Conservation (phyloP, 2,888 invertebrate species). For the Anodontia alba region DNA sequence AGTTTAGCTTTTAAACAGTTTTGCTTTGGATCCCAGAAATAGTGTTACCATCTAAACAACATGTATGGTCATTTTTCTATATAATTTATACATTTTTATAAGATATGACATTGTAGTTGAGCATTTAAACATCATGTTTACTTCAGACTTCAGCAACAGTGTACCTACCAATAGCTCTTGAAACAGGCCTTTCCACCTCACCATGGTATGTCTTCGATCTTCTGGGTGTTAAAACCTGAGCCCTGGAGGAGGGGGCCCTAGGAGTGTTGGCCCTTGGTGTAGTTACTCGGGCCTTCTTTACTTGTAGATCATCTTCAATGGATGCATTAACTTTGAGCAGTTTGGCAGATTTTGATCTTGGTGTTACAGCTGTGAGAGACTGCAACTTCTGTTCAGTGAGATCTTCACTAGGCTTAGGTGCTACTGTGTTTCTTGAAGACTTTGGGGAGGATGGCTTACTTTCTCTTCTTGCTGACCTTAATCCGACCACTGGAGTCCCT, state of each 20-base stretch:
- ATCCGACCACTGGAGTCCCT: conserved; percentile 30
- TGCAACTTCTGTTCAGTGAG: not conserved
- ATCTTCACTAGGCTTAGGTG: conserved; percentile 18
- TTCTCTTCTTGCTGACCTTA: conserved; percentile 21
- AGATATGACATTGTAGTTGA: too few species aligned
- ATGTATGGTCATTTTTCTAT: too few species aligned
- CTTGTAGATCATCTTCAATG: conserved; percentile 23
- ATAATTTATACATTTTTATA: too few species aligned
- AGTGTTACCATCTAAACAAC: too few species aligned
- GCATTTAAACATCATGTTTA: too few species aligned
- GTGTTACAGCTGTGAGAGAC: conserved; percentile 27
- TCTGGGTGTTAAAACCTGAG: conserved; percentile 38
- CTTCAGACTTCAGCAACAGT: too few species aligned
- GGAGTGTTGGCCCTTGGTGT: conserved; percentile 48
- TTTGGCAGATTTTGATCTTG: conserved; percentile 11
- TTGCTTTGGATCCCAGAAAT: too few species aligned
- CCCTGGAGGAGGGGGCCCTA: conserved; percentile 27
- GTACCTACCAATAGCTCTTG: conserved; percentile 73
- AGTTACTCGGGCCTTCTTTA: conserved; percentile 27
- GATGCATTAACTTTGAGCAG: not conserved
- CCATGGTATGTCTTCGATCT: conserved; percentile 58
- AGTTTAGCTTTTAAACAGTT: too few species aligned
- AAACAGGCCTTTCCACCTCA: conserved; percentile 60
- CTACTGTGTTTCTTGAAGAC: not conserved
- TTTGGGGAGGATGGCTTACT: conserved; percentile 1